Base-by-base conservation (phyloP, 1,140 invertebrate genomes). In the Centruroides vittatus region DNA sequence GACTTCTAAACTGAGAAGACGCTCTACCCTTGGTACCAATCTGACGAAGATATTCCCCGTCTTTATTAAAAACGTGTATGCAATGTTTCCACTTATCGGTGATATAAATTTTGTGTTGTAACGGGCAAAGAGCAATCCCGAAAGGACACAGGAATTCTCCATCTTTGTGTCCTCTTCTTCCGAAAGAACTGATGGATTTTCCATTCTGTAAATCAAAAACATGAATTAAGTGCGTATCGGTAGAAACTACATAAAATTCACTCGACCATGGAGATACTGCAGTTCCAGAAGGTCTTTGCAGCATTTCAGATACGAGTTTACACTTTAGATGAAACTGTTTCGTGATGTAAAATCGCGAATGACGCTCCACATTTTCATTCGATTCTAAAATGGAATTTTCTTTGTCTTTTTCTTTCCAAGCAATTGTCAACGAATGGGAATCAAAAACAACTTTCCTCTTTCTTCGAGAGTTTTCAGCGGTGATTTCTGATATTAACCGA, bases 41-140 rank as follows among this genome's bases (percentile, higher is more conserved):
- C 5, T 75, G 74, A 36, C 79, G 72, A 36, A 83, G 66, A 67
- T 83, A 82, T 53, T 75, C 71, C 41, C 83, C 80, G 11, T 80
- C 75, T 65, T 76, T 78, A 63, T 83, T 79, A 67, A 86, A 86
- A 0, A 88, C 81, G 68, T 85, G 83, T n/a, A 88, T 75, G 66
- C 84, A 81, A 68, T 88, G 84, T 65, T 84, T 84, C 79, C 84
- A 85, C 70, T 84, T 84, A 68, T 84, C 83, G 69, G 82, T 79
- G 23, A 86, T 77, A 66, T 81, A 82, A 52, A 86, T 78, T 68
- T 83, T 79, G 47, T 81, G 78, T 3, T 77, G 71, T 41, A 74
- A 73, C 56, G 76, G 75, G 64, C 80, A 80, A 62, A 84, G 85
- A 5, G 82, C 80, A 34, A 87, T 76, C 36, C 82, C 82, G 3